Conservation (phyloP, 53 echinoderm and acorn worm genomes). For the Holothuria leucospilota region DNA sequence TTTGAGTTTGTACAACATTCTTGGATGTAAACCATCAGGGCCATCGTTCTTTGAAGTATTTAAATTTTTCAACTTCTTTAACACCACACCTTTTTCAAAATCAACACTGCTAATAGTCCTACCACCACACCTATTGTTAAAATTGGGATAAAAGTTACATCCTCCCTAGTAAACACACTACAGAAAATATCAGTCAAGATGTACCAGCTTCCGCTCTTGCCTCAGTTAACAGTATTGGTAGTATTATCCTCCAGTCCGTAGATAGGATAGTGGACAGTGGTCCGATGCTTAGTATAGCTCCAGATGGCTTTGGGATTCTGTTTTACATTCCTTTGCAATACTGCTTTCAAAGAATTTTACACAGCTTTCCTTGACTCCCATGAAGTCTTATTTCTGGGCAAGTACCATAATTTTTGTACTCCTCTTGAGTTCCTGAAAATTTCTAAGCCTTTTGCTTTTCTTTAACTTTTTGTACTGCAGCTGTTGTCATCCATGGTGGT, state of each 20-base stretch:
- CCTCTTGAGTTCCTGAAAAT: not conserved
- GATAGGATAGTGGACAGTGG: not conserved
- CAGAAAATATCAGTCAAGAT: not conserved
- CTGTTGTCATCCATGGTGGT: constrained; percentile 8
- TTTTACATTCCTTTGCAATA: constrained; percentile 4
- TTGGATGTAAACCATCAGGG: constrained; percentile 20
- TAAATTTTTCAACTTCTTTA: not conserved
- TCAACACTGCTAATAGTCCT: not conserved
- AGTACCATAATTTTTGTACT: constrained; percentile 7
- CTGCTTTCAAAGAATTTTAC: constrained; percentile 10
- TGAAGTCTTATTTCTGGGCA: not conserved
- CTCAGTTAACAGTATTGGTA: not conserved
- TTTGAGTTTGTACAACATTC: not conserved
- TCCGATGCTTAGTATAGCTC: not conserved
- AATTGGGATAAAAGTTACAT: not conserved
- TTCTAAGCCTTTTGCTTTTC: constrained; percentile 9
- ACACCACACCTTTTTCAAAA: not conserved
- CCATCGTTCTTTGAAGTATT: not conserved
- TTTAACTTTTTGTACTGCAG: not conserved
- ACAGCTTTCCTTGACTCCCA: constrained; percentile 26
- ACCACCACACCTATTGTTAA: not conserved
- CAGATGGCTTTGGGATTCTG: constrained; percentile 39
- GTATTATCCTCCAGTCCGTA: not conserved
- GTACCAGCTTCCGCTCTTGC: constrained; percentile 2
- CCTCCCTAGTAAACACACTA: constrained; percentile 31